Evolutionary conservation across 2,797 vertebrate species (phyloP).

Genomic region (Poeciliopsis infans): DNA sequence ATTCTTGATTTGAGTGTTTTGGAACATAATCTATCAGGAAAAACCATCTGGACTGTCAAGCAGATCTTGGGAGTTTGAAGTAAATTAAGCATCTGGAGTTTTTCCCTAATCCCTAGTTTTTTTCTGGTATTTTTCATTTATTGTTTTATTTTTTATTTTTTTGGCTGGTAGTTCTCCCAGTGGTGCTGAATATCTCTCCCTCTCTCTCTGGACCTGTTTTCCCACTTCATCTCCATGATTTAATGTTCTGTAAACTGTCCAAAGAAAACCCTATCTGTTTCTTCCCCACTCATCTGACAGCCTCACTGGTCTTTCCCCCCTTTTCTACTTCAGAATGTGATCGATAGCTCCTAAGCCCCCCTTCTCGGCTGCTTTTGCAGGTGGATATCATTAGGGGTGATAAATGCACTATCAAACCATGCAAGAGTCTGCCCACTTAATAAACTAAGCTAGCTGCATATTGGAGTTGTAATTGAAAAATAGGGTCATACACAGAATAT

Average conservation of each 20-base stretch:
- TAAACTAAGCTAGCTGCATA: conserved; percentile 21
- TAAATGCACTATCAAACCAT: conserved; percentile 50
- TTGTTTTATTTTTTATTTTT: not conserved
- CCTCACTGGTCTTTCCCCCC: conserved; percentile 34
- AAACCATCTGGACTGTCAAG: conserved; percentile 17
- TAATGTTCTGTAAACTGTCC: conserved; percentile 76
- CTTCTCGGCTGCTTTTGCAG: conserved; percentile 64
- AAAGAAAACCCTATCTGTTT: conserved; percentile 70
- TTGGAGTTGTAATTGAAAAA: conserved; percentile 11
- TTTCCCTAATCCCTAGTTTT: conserved; percentile 34
- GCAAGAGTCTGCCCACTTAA: conserved; percentile 34
- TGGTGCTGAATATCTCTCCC: conserved; percentile 18
- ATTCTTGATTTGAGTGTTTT: conserved; percentile 29
- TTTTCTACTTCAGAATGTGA: conserved; percentile 61
- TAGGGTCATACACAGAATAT: not conserved
- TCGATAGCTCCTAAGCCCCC: conserved; percentile 65
- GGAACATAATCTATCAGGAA: conserved; percentile 6
- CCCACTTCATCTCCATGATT: conserved; percentile 76
- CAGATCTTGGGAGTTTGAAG: conserved; percentile 32
- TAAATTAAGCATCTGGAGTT: conserved; percentile 55
- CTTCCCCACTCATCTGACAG: conserved; percentile 68
- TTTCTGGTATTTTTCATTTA: not conserved
- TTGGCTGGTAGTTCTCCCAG: conserved; percentile 16
- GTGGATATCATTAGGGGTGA: conserved; percentile 76
- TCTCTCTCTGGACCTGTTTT: conserved; percentile 35